phyloP scores from a whole-genome alignment of 1,140 invertebrate genomes.

The Aporrectodea caliginosa region DNA sequence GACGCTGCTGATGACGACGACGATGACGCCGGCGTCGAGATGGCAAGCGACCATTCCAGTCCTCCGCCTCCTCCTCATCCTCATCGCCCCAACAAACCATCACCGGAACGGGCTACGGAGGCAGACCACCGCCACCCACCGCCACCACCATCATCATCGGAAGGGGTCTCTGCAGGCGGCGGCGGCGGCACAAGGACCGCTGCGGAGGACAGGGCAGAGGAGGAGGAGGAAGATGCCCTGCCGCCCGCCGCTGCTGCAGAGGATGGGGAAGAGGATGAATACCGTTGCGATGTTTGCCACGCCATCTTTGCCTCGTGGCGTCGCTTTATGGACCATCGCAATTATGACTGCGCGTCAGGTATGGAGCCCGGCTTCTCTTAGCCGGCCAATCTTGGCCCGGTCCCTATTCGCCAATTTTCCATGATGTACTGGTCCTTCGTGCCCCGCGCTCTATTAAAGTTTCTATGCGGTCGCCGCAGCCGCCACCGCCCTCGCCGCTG shows the following conservation, averaged over 20 bases:
- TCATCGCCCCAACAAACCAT: neutral
- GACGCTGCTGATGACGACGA: neutral
- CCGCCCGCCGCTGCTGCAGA: too few relatives aligned
- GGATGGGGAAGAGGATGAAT: neutral
- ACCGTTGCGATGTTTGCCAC: neutral
- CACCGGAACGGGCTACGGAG: too few relatives aligned
- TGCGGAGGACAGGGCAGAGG: neutral
- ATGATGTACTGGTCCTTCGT: neutral
- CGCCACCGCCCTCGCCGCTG: too few relatives aligned
- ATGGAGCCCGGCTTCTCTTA: neutral
- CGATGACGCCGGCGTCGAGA: neutral
- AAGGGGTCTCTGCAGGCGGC: too few relatives aligned
- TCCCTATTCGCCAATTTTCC: neutral
- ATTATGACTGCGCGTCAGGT: neutral
- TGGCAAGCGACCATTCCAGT: neutral
- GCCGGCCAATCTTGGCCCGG: neutral
- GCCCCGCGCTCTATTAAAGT: neutral
- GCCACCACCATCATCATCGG: too few relatives aligned
- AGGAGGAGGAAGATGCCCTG: neutral
- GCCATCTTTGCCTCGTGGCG: neutral
- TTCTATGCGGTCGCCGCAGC: neutral
- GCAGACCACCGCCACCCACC: too few relatives aligned
- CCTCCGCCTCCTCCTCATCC: too few relatives aligned
- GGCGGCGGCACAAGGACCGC: neutral
- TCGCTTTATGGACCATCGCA: constrained; percentile 1